Base-by-base conservation (phyloP, 2,113 vertebrate species). In the Dermatemys mawii region DNA sequence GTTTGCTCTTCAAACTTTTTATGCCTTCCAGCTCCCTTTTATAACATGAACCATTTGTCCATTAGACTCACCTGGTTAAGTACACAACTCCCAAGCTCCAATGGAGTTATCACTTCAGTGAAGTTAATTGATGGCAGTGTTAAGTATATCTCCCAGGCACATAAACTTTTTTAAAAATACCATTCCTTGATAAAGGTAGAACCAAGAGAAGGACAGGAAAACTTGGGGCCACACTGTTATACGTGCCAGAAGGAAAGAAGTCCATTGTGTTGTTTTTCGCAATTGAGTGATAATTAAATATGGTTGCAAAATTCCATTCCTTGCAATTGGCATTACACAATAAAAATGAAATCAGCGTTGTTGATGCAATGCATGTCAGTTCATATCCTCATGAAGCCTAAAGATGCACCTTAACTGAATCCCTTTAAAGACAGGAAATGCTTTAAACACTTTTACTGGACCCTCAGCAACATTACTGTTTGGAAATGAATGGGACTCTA, bases 101-200 rank as follows among this genome's bases (percentile, higher is more conserved):
- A n/a, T 73, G n/a, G 19, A 75, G 50, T 9, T 93, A 10, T 88
- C 81, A 29, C 83, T 76, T 63, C 79, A 54, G 24, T 27, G 26
- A 93, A 84, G 57, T 41, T 63, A 76, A 78, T 46, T 78, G 12
- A 29, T 83, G 11, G 38, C 41, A 95, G 19, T 81, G 86, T 1
- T 94, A 84, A 90, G n/a, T 90, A 78, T 6, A 67, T 90, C 78
- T 92, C 81, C 55, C 35, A 57, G 83, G 27, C 48, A 38, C 1
- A 6, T 0, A 44, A 8, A 80, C 21, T 84, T 92, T 84, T 92
- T 92, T 85, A 90, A 75, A 48, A 10, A 7, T 48, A 3, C 32
- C 83, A 11, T 92, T 95, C 81, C 50, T 86, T 85, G 92, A 88
- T 83, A 91, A 84, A 73, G 44, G n/a, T 54, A 92, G 87, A 48